Evolutionary conservation across 2,113 vertebrate species (phyloP), one percentile per base, ranked within the genome.

Genomic region (Petaurus breviceps): DNA sequence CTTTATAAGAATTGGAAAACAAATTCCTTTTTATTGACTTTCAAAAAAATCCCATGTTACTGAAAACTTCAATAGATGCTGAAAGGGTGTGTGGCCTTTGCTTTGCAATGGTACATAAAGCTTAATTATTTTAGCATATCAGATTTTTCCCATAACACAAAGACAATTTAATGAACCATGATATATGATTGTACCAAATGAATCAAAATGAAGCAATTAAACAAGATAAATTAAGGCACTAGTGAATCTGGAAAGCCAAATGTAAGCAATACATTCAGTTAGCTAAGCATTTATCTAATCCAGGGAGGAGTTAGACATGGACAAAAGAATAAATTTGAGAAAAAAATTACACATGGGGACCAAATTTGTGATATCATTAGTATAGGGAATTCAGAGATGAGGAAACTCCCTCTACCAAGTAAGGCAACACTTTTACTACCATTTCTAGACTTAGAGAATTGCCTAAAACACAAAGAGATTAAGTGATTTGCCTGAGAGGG

Each of bases 51-150:
- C 3, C 51, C 24, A 25, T 53, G 24, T 24, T 95, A 14, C 31
- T 90, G 52, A 89, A 97, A 94, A 52, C 16, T 57, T 96, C 89
- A 2, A 52, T 26, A 94, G 25, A 94, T 90, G 92, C 95, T 53
- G 2, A 94, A 96, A 84, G 91, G 53, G 7, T 94, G 4, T 92
- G 0, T 91, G 51, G 55, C 91, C 90, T 89, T 97, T 97, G 47
- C 53, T 91, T 0, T 51, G 3, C 77, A 92, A 89, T 90, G 46
- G 92, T 92, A 28, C 47, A 46, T 53, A 92, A 96, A 8, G 89
- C 24, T 51, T 96, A 93, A 96, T 97, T 97, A 97, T 96, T 97
- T 96, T 43, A 93, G 26, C 25, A 52, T 84, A 47, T 94, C 95
- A 97, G 16, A 96, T 97, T 94, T 92, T 89, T n/a, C 2, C 90